These are phyloP conservation scores for Nezara viridula DNA, from an alignment of 2,888 invertebrate genomes.

Conservation along the genomic window DNA sequence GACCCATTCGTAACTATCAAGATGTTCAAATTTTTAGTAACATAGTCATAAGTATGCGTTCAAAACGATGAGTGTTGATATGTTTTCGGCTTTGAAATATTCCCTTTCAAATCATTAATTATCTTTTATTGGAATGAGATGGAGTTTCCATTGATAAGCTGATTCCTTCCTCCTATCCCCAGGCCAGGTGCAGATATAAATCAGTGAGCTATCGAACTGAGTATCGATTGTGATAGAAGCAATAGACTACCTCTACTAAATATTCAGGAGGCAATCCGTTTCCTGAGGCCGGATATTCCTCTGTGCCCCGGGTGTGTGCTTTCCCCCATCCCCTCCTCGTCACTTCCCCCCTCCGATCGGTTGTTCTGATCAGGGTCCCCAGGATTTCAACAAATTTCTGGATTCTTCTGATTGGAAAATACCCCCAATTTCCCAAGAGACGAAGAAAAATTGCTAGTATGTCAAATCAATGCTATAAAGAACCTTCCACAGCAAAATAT, in stretches of 20 bases:
- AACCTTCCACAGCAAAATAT: background rate
- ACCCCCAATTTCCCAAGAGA: background rate
- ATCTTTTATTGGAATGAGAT: background rate
- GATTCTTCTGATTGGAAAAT: conserved; percentile 14
- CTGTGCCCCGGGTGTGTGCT: conserved; percentile 21
- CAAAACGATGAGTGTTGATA: no score
- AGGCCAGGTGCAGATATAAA: background rate
- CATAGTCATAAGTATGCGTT: no score
- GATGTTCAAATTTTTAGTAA: no score
- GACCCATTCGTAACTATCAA: no score
- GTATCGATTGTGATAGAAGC: conserved; percentile 36
- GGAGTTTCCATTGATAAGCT: background rate
- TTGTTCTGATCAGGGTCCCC: background rate
- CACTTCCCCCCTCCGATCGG: background rate
- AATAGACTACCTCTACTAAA: conserved; percentile 34
- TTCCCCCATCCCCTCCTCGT: background rate
- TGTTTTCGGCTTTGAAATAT: no score
- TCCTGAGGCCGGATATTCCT: conserved; percentile 2
- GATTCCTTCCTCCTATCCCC: background rate
- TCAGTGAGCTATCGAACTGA: background rate
- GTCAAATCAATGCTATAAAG: background rate
- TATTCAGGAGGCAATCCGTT: conserved; percentile 37
- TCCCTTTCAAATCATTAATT: background rate
- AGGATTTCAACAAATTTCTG: conserved; percentile 24
- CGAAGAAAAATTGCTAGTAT: background rate